These are phyloP conservation scores for Neocrepidodera transversa DNA, from an alignment of 2,888 invertebrate genomes.

Conservation along the genomic window DNA sequence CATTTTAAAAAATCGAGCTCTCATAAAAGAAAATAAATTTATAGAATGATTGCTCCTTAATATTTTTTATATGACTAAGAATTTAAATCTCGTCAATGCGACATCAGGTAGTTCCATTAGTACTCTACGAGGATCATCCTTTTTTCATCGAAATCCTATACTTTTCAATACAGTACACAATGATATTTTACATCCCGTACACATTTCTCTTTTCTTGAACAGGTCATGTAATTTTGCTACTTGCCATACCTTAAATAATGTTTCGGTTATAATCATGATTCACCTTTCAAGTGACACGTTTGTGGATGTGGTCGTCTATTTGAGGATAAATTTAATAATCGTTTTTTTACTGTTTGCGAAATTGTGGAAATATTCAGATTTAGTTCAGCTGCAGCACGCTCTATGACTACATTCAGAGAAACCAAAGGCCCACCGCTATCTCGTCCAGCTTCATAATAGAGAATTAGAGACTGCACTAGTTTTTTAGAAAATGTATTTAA, in stretches of 20 bases:
- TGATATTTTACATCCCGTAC: background rate
- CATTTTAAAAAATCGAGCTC: slow-evolving; percentile 2
- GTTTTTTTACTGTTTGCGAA: background rate
- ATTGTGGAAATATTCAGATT: background rate
- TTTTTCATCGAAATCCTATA: no score
- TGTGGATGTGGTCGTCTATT: background rate
- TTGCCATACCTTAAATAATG: no score
- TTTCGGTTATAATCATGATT: background rate
- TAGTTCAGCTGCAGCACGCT: background rate
- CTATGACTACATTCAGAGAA: no score
- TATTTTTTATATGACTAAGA: background rate
- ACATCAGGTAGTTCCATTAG: background rate
- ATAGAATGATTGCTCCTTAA: background rate
- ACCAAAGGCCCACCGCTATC: no score
- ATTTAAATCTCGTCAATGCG: background rate
- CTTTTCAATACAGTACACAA: no score
- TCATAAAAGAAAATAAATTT: background rate
- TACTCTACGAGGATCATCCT: background rate
- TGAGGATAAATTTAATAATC: background rate
- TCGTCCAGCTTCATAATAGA: background rate
- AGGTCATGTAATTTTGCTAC: background rate
- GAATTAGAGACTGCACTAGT: background rate
- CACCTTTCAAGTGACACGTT: background rate
- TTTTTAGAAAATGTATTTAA: background rate
- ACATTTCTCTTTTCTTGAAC: background rate